phyloP scores from a whole-genome alignment of 2,888 invertebrate genomes.

The Parnassius apollo region DNA sequence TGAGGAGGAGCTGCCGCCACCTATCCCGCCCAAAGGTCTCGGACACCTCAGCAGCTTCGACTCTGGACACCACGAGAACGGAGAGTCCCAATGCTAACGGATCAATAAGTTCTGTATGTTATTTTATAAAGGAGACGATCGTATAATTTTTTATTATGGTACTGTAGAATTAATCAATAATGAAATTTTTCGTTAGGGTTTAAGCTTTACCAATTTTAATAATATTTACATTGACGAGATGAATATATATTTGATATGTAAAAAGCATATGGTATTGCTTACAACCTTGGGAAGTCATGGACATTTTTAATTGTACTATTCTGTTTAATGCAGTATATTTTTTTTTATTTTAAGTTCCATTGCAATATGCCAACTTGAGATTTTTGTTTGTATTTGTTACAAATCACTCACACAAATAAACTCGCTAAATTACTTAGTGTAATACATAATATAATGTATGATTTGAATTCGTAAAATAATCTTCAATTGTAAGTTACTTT shows the following conservation, averaged over 20 bases:
- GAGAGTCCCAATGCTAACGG: constrained; percentile 65
- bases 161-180: background rate
- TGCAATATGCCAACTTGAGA: background rate
- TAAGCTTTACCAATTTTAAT: background rate
- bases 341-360: background rate
- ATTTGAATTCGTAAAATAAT: too few relatives aligned
- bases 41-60: constrained; percentile 74
- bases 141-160: background rate
- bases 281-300: background rate
- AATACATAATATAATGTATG: too few relatives aligned
- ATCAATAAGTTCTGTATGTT: background rate
- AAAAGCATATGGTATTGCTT: constrained; percentile 6
- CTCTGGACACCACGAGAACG: constrained; percentile 71
- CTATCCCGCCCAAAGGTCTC: constrained; percentile 73
- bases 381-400: constrained; percentile 12
- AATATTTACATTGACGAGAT: background rate
- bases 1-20: constrained; percentile 68
- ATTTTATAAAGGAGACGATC: background rate
- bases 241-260: constrained; percentile 21
- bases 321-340: background rate
- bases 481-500: background rate
- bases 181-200: too few relatives aligned
- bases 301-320: background rate
- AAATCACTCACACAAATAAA: constrained; percentile 4
- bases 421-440: too few relatives aligned